Evolutionary conservation across 2,888 invertebrate species (phyloP).

Genomic region (Ischnura elegans): DNA sequence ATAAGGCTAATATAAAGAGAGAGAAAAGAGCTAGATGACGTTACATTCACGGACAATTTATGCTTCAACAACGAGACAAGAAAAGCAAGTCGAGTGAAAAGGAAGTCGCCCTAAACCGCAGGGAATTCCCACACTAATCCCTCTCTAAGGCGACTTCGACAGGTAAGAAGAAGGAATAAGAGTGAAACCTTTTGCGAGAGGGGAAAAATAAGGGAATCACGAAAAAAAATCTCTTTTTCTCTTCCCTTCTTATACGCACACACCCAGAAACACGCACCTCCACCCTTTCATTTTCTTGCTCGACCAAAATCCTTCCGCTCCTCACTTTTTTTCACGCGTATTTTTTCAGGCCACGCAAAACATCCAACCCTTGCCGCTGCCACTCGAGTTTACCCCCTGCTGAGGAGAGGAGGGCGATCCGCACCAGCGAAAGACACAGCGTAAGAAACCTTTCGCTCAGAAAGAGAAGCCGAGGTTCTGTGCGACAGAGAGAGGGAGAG

Average conservation of each 20-base stretch:
- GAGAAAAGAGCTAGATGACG: neutral
- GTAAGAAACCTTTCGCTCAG: neutral
- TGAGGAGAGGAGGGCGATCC: neutral
- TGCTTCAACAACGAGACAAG: constrained; percentile 17
- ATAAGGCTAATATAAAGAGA: neutral
- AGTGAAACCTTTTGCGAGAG: neutral
- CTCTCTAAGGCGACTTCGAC: constrained; percentile 32
- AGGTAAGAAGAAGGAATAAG: neutral
- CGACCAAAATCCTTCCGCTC: neutral
- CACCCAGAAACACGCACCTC: constrained; percentile 39
- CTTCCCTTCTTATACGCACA: constrained; percentile 2
- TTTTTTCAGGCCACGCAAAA: constrained; percentile 27
- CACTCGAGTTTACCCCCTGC: neutral
- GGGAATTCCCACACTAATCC: constrained; percentile 53
- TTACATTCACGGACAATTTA: neutral
- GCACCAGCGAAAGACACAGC: neutral
- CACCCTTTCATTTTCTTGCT: constrained; percentile 27
- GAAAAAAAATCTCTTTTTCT: constrained; percentile 44
- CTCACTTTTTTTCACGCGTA: neutral
- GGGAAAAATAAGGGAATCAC: constrained; percentile 40
- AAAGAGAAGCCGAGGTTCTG: neutral
- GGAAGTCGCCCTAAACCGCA: constrained; percentile 25
- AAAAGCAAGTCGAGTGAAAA: neutral
- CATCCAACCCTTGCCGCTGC: neutral
- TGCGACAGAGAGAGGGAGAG: neutral